These are phyloP conservation scores for Harpalus rufipes DNA, from an alignment of 2,888 invertebrate genomes.

Conservation along the genomic window DNA sequence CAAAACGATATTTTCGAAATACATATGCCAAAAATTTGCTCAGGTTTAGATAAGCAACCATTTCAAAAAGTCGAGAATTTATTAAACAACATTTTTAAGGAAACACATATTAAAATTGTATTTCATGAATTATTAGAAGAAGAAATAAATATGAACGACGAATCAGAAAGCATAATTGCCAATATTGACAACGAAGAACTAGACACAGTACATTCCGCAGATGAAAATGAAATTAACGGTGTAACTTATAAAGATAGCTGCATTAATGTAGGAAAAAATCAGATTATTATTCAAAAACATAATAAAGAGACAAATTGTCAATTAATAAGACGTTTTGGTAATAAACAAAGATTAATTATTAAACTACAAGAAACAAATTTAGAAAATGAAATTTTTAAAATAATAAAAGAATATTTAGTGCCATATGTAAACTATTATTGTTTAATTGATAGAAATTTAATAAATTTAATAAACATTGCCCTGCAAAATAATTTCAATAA, in stretches of 20 bases:
- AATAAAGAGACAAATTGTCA: slow-evolving; percentile 22
- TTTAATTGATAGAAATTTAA: slow-evolving; percentile 43
- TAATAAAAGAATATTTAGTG: slow-evolving; percentile 55
- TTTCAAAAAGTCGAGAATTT: slow-evolving; percentile 42
- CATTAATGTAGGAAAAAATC: slow-evolving; percentile 37
- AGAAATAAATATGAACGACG: slow-evolving; percentile 51
- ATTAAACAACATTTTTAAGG: slow-evolving; percentile 41
- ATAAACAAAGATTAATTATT: slow-evolving; percentile 47
- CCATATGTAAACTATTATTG: slow-evolving; percentile 49
- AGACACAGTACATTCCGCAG: slow-evolving; percentile 47
- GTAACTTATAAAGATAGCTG: slow-evolving; percentile 44
- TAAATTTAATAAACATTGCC: slow-evolving; percentile 29
- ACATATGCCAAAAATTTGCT: too few relatives aligned
- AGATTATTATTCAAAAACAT: slow-evolving; percentile 44
- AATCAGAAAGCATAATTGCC: slow-evolving; percentile 45
- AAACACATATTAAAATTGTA: slow-evolving; percentile 55
- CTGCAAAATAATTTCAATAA: slow-evolving; percentile 33
- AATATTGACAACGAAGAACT: slow-evolving; percentile 39
- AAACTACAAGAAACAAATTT: slow-evolving; percentile 39
- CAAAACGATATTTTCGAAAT: too few relatives aligned
- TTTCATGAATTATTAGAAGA: slow-evolving; percentile 7
- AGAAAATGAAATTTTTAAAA: slow-evolving; percentile 53
- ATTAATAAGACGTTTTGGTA: slow-evolving; percentile 32
- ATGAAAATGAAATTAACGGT: slow-evolving; percentile 46
- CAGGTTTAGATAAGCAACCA: slow-evolving; percentile 29